Evolutionary conservation across 2,888 invertebrate genomes (phyloP).

Genomic region (Strigamia transsilvanica): DNA sequence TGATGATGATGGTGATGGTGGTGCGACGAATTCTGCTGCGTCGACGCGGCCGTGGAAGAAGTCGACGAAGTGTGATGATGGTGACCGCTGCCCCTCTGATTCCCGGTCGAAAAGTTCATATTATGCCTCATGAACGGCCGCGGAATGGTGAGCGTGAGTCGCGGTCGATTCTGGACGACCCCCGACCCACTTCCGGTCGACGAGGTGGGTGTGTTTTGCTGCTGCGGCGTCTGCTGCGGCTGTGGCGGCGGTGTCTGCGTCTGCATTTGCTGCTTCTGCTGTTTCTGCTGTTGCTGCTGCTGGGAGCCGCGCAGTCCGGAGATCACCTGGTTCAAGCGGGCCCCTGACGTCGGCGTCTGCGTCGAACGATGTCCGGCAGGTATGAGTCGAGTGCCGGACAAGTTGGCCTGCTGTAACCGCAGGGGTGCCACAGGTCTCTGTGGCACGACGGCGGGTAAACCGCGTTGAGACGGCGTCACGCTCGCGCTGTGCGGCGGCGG

Average conservation of each 20-base stretch:
- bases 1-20: constrained; percentile 37
- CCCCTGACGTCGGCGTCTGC: constrained; percentile 51
- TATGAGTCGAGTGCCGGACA: constrained; percentile 52
- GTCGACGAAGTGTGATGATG: neutral
- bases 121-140: constrained; percentile 41
- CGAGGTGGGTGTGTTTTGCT: neutral
- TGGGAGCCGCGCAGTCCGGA: constrained; percentile 29
- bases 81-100: constrained; percentile 35
- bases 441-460: constrained; percentile 1
- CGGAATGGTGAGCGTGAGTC: constrained; percentile 45
- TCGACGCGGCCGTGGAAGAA: neutral
- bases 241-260: neutral
- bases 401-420: constrained; percentile 44
- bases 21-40: neutral
- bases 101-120: constrained; percentile 4
- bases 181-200: neutral
- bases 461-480: neutral
- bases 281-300: constrained; percentile 16
- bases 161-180: neutral
- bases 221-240: neutral
- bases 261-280: constrained; percentile 7
- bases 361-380: constrained; percentile 53
- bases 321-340: constrained; percentile 50
- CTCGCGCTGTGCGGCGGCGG: constrained; percentile 17
- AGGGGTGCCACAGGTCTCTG: constrained; percentile 21